phyloP scores from a whole-genome alignment of 2,113 vertebrate species.

The Pedionomus torquatus region DNA sequence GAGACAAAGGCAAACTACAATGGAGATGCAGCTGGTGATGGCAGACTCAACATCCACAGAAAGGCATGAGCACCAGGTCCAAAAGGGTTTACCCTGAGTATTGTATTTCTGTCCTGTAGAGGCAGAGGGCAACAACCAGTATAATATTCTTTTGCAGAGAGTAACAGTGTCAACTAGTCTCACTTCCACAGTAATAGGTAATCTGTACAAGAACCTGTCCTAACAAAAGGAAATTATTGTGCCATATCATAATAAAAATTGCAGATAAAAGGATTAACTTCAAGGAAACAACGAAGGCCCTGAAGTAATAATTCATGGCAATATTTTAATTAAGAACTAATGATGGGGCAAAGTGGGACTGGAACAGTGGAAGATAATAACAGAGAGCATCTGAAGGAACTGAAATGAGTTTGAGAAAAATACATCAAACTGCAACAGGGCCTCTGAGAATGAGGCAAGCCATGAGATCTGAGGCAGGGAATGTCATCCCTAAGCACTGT shows the following conservation, averaged over 20 bases:
- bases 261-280: neutral
- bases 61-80: neutral
- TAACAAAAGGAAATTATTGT: neutral
- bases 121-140: neutral
- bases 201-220: neutral
- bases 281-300: neutral
- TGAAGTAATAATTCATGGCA: neutral
- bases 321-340: neutral
- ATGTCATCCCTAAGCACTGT: neutral
- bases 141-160: neutral
- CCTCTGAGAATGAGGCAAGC: neutral
- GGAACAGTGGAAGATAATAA: neutral
- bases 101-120: neutral
- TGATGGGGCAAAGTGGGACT: neutral
- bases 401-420: neutral
- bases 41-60: neutral
- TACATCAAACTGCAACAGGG: fast-evolving
- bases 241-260: neutral
- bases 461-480: neutral
- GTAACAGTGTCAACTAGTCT: neutral
- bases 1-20: neutral
- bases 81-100: neutral
- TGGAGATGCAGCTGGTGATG: neutral
- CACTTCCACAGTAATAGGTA: neutral
- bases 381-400: neutral